Evolutionary conservation across 2,888 invertebrate genomes (phyloP), one percentile per base, ranked within the genome.

Genomic region (Abscondita cerata): DNA sequence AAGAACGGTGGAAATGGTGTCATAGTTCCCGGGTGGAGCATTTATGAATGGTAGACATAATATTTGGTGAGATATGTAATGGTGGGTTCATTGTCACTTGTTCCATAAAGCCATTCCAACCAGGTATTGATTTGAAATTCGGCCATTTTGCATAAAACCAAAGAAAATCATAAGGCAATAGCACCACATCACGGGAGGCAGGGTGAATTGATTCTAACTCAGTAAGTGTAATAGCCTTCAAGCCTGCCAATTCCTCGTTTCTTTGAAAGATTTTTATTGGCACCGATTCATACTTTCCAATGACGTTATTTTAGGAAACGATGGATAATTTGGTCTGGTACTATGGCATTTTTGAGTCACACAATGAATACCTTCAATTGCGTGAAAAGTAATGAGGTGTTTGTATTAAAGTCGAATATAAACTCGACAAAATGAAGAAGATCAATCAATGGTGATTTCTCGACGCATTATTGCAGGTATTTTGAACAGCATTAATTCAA

Each of bases 21-120:
- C 31, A 36, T 12, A 36, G 36, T 18, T 18, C 1, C 46, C 18
- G 18, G 16, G 46, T 8, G n/a, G 46, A 46, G 6, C 1, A 8
- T 4, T 46, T 16, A 46, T 5, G 18, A 46, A 46, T 46, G 18
- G 46, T 1, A 18, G 18, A 16, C 46, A 46, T 46, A 46, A 46
- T 16, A 46, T 18, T 2, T 16, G n/a, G 46, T 9, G 18, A 46
- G 16, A 16, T 46, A 16, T 6, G 11, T 8, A 46, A 13, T 15
- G 4, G 46, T 6, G 1, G 1, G 3, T 1, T 3, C 1, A 16
- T 16, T 16, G 2, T 46, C n/a, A 18, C 15, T 8, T 46, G 18
- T 12, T 36, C 12, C 36, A 36, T 36, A 9, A 36, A 25, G 6
- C 25, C 25, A 25, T 25, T 25, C 25, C 25, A 25, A 8, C 11